These are phyloP conservation scores for Ceratothoa steindachneri DNA, from an alignment of 2,888 invertebrate species.

Conservation along the genomic window DNA sequence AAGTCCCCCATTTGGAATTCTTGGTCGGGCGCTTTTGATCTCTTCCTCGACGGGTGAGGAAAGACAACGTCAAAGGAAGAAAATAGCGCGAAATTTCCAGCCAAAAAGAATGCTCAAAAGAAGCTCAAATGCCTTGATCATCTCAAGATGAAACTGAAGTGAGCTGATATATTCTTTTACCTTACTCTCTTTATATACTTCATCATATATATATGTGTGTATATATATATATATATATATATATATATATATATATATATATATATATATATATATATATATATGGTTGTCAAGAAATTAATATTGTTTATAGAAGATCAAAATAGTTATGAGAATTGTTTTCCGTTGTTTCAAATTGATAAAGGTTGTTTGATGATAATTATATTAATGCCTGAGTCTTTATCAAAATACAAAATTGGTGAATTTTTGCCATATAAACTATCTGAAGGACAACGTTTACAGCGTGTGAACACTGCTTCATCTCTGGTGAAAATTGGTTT, in stretches of 20 bases:
- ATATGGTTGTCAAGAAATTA: no score
- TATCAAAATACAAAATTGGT: no score
- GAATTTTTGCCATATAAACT: no score
- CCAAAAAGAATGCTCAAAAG: constrained; percentile 5
- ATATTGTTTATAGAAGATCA: no score
- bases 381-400: no score
- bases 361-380: no score
- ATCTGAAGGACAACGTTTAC: no score
- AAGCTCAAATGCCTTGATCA: constrained; percentile 12
- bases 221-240: constrained; percentile 12
- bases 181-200: not conserved
- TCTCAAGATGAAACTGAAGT: constrained; percentile 6
- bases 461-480: no score
- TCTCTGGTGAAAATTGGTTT: no score
- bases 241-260: constrained; percentile 3
- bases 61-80: not conserved
- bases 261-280: not conserved
- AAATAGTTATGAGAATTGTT: no score
- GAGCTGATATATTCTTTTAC: not conserved
- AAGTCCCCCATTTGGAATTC: not conserved
- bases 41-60: not conserved
- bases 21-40: not conserved
- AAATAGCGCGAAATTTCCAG: constrained; percentile 3
- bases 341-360: no score
- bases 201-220: not conserved